Base-by-base conservation (phyloP, 2,888 invertebrate genomes). In the Caenorhabditis becei region DNA sequence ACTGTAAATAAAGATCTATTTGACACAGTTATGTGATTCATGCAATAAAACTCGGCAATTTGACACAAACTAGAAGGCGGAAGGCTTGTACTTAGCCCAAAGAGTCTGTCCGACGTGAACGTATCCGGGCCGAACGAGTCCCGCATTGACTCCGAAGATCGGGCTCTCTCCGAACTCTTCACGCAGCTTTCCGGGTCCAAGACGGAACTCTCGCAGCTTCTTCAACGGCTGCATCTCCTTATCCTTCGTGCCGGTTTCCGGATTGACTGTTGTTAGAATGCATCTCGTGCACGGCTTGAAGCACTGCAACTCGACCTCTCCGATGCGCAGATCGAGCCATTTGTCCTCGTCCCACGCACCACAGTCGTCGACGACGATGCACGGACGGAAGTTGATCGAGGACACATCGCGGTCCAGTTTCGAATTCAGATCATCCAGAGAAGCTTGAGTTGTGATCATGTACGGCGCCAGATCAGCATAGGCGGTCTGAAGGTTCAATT, bases 281-380 rank as follows among this genome's bases (percentile, higher is more conserved):
- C 87, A 86, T 61, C 84, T 35, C 1, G 89, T 88, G 67, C 89
- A 89, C 16, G 90, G 89, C 61, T 88, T 88, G 83, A 84, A 89
- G 65, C 89, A 89, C 49, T 86, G 85, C 62, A 90, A 77, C 56
- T 88, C 72, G 3, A 82, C 84, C 7, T 85, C 86, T 10, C 89
- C 90, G n/a, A 89, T 83, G 2, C 85, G 83, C 28, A 90, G 58
- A 35, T 89, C 85, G 32, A 83, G 70, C 90, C 90, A 90, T 49
- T 77, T 77, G 54, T 90, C 90, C 47, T 90, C 90, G 56, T 88
- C 88, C 84, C 85, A 90, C 0, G 89, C 85, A 0, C 75, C 65
- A 41, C 83, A 85, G 18, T 83, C 83, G 18, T 84, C 82, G 23
- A 90, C 83, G 18, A 88, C 87, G 26, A 90, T 88, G 59, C 78